Percentiles rank a stretch among this genome's conserved stretches.
These are phyloP conservation scores for Macaria notata DNA, from an alignment of 2,888 invertebrate species.

Conservation along the genomic window DNA sequence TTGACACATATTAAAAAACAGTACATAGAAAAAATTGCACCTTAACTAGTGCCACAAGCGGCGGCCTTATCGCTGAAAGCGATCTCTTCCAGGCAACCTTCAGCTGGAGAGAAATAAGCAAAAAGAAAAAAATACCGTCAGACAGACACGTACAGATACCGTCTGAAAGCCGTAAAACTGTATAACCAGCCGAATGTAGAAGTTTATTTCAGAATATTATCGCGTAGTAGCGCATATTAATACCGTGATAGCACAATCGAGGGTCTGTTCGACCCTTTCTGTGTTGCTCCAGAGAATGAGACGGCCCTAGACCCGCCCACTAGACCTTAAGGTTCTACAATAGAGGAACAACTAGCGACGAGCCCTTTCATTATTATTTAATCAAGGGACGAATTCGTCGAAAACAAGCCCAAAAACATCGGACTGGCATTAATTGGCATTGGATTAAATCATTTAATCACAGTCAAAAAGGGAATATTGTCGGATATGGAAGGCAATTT, in stretches of 20 bases:
- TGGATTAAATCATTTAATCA: constrained; percentile 39
- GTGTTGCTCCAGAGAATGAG: constrained; percentile 29
- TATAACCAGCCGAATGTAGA: constrained; percentile 34
- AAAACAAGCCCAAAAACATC: constrained; percentile 20
- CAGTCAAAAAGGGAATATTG: constrained; percentile 32
- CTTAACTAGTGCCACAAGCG: too few species aligned
- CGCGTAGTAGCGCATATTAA: constrained; percentile 39
- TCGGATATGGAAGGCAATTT: constrained; percentile 34
- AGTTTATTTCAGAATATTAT: constrained; percentile 46
- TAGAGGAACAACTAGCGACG: constrained; percentile 22
- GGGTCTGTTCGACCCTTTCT: constrained; percentile 29
- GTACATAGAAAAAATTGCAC: too few species aligned
- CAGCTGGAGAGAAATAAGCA: too few species aligned
- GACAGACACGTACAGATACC: too few species aligned
- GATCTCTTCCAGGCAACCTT: too few species aligned
- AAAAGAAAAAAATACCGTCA: too few species aligned
- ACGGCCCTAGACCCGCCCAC: constrained; percentile 40
- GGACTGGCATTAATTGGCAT: constrained; percentile 26
- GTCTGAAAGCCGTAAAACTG: constrained; percentile 39
- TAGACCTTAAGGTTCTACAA: constrained; percentile 33
- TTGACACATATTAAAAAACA: too few species aligned
- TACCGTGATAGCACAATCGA: constrained; percentile 50
- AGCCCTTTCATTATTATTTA: constrained; percentile 27
- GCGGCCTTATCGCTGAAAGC: too few species aligned
- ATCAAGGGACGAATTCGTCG: constrained; percentile 27